Evolutionary conservation across 2,113 vertebrate genomes (phyloP).

Genomic region (Gopherus flavomarginatus): DNA sequence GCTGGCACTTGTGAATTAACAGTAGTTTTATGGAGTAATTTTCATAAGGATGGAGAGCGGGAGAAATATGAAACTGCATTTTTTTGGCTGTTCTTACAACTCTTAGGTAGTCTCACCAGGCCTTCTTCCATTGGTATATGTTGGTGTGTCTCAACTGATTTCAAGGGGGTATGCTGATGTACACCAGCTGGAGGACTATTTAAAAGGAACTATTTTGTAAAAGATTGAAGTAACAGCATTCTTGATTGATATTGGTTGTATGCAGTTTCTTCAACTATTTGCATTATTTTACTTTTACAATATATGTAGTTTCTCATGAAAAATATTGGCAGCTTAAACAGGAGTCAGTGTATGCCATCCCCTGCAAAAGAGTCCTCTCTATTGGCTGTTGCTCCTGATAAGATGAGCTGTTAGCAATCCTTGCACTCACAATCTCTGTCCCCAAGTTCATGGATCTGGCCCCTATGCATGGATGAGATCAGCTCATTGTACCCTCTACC

Average conservation of each 20-base stretch:
- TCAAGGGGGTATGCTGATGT: neutral
- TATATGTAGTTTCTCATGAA: neutral
- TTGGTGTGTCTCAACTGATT: neutral
- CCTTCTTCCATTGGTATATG: neutral
- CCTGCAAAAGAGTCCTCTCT: neutral
- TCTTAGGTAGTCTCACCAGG: neutral
- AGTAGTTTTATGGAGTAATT: neutral
- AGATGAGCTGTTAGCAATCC: neutral
- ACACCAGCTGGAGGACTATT: neutral
- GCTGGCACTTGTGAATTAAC: neutral
- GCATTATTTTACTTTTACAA: neutral
- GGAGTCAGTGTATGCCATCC: neutral
- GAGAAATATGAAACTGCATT: neutral
- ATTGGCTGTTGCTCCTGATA: neutral
- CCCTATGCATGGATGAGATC: neutral
- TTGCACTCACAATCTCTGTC: too few relatives aligned
- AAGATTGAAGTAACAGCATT: neutral
- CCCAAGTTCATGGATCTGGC: too few relatives aligned
- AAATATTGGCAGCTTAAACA: neutral
- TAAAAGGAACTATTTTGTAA: neutral
- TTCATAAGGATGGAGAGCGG: neutral
- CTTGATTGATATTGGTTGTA: accelerated
- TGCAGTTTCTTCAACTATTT: neutral
- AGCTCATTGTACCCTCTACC: neutral
- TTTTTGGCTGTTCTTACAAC: neutral